These are phyloP conservation scores for Helicoverpa assulta DNA, from an alignment of 2,888 invertebrate species.

Conservation along the genomic window DNA sequence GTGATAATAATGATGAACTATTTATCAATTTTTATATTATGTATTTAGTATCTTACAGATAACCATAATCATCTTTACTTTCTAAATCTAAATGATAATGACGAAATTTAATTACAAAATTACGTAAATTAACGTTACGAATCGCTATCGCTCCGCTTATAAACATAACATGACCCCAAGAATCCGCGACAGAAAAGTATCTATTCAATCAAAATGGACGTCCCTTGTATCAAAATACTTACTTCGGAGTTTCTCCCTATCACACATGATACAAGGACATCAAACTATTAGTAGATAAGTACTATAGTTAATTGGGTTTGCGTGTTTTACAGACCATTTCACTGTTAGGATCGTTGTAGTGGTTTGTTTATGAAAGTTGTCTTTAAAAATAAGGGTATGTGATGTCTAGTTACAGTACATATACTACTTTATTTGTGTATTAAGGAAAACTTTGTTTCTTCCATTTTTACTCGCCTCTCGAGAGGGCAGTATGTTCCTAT, in stretches of 20 bases:
- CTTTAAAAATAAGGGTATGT: not conserved
- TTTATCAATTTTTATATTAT: no score
- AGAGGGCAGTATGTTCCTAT: no score
- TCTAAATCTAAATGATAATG: no score
- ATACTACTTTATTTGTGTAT: no score
- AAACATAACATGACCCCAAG: slow-evolving; percentile 16
- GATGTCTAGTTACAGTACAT: not conserved
- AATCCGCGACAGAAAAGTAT: slow-evolving; percentile 50
- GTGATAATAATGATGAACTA: no score
- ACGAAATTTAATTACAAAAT: no score
- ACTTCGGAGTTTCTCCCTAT: slow-evolving; percentile 44
- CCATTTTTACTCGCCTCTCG: no score
- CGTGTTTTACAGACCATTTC: slow-evolving; percentile 20
- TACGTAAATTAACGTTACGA: not conserved
- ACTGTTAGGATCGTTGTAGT: not conserved
- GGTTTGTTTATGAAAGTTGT: not conserved
- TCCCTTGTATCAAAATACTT: slow-evolving; percentile 64
- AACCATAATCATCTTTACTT: no score
- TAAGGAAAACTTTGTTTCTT: no score
- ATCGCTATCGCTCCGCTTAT: slow-evolving; percentile 39
- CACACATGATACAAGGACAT: slow-evolving; percentile 5
- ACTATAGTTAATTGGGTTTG: slow-evolving; percentile 2
- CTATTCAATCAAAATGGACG: slow-evolving; percentile 69
- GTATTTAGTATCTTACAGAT: no score
- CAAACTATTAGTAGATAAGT: not conserved